These are phyloP conservation scores for Polietes domitor DNA, from an alignment of 2,888 invertebrate species.

Conservation along the genomic window DNA sequence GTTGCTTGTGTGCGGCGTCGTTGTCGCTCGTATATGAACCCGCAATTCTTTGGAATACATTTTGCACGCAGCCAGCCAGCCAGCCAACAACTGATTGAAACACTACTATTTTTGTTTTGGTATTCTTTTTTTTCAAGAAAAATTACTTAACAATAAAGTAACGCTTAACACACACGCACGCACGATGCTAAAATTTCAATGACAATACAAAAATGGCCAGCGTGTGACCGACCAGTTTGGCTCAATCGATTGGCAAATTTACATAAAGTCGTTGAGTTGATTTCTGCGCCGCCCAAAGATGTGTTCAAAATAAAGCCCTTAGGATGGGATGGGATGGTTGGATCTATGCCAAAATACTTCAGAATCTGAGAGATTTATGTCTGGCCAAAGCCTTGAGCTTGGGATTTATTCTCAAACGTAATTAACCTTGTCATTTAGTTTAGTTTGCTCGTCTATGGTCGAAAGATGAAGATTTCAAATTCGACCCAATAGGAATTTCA, in stretches of 20 bases:
- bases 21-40: background rate
- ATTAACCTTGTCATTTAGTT: no score
- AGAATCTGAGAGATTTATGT: background rate
- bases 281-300: no score
- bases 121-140: constrained; percentile 2
- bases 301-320: background rate
- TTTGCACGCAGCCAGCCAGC: no score
- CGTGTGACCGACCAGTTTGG: background rate
- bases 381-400: background rate
- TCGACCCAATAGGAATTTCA: no score
- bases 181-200: background rate
- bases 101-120: background rate
- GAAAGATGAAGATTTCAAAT: no score
- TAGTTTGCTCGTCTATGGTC: no score
- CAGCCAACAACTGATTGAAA: constrained; percentile 20
- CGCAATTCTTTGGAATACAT: constrained; percentile 24
- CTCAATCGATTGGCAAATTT: background rate
- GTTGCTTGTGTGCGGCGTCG: background rate
- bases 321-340: no score
- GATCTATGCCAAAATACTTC: background rate
- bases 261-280: background rate
- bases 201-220: constrained; percentile 3
- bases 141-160: background rate
- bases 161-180: background rate
- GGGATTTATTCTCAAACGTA: background rate